Evolutionary conservation across 2,888 invertebrate genomes (phyloP), one percentile per base, ranked within the genome.

Genomic region (Tineola bisselliella): DNA sequence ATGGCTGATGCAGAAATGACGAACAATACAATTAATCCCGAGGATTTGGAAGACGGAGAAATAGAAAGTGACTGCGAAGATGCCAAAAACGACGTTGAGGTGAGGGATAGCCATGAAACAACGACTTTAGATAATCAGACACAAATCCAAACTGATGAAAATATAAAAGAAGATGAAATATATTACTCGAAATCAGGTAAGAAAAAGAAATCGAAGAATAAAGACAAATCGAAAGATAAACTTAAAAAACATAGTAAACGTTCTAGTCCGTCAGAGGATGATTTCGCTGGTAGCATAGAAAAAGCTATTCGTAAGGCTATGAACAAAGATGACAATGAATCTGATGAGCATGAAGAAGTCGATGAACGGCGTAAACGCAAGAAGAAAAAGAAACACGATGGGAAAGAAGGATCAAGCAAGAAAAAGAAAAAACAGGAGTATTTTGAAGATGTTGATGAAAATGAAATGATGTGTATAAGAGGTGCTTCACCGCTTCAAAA

Each of bases 41-140:
- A 92, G 71, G 94, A 95, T 75, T 88, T 95, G 66, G 95, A 96
- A 81, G 95, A 95, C 74, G 95, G 95, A 58, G 95, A 95, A 79
- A 94, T 95, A 67, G 94, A 94, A 67, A 88, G 89, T 63, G 38
- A 54, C 17, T 54, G 54, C n/a, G 54, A 25, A 54, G 54, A 25
- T 19, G 89, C 89, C 65, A 48, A 48, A 48, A 15, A n/a, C n/a
- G 48, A 48, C 48, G 10, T n/a, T 10, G 88, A 87, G 33, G 88
- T 88, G 68, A 84, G 84, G 65, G 68, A 68, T 52, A 64, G 66
- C 6, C 79, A 79, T 67, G 67, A 69, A 65, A 65, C 65, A 73
- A 63, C 12, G 25, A 25, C 4, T 25, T 25, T 25, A 25, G 25
- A 6, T 60, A 33, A 65, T 63, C 63, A 63, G 70, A 65, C 61